Evolutionary conservation across 2,888 invertebrate genomes (phyloP).

Genomic region (Papilio protenor): DNA sequence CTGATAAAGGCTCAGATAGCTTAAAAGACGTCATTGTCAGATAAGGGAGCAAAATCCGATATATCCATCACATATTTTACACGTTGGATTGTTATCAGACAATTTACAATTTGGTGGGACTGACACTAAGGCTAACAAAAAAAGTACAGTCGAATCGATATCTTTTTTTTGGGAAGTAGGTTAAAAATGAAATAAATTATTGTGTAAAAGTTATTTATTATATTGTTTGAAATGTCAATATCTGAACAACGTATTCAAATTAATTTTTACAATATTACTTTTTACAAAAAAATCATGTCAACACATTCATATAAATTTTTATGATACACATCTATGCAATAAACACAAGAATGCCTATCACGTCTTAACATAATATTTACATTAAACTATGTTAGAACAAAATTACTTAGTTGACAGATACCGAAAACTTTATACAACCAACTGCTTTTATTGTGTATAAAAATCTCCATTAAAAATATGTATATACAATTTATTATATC

Average conservation of each 20-base stretch:
- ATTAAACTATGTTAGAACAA: slow-evolving; percentile 62
- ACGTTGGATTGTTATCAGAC: no score
- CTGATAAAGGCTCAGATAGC: no score
- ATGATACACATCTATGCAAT: slow-evolving; percentile 76
- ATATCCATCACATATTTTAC: no score
- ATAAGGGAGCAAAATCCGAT: no score
- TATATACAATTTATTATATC: slow-evolving; percentile 76
- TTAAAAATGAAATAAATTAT: slow-evolving; percentile 47
- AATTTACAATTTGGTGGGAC: no score
- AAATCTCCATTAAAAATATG: slow-evolving; percentile 77
- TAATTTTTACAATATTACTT: slow-evolving; percentile 81
- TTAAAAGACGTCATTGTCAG: no score
- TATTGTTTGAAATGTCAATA: slow-evolving; percentile 78
- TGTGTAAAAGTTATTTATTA: slow-evolving; percentile 83
- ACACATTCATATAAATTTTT: slow-evolving; percentile 79
- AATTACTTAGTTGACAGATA: slow-evolving; percentile 65
- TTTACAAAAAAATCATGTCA: slow-evolving; percentile 80
- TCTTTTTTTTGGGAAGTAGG: not conserved
- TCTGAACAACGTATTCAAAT: slow-evolving; percentile 79
- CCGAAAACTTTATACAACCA: slow-evolving; percentile 71
- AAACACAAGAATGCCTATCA: slow-evolving; percentile 79
- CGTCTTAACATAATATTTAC: slow-evolving; percentile 77
- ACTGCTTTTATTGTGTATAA: slow-evolving; percentile 65
- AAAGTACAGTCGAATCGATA: not conserved
- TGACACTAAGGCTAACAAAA: no score